phyloP scores from a whole-genome alignment of 1,140 invertebrate genomes.

The Drosophila suzukii region DNA sequence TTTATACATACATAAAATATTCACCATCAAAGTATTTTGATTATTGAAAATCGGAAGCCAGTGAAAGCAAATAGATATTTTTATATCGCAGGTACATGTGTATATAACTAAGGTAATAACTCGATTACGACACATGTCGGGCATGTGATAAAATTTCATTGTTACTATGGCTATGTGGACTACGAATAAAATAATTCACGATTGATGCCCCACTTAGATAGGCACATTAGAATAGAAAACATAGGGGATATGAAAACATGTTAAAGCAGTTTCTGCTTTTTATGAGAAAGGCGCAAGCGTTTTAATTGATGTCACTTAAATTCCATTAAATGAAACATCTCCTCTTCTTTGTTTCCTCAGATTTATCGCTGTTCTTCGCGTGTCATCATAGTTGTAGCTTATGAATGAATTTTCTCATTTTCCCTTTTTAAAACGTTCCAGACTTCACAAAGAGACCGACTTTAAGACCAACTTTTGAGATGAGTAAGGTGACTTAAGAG shows the following conservation, averaged over 20 bases:
- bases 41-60: conserved; percentile 12
- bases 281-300: conserved; percentile 42
- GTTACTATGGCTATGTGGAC: conserved; percentile 8
- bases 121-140: conserved; percentile 19
- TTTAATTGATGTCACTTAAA: conserved; percentile 76
- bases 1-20: conserved; percentile 3
- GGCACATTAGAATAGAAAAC: not conserved
- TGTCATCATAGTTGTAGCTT: conserved; percentile 22
- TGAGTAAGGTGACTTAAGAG: conserved; percentile 34
- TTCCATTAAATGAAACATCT: conserved; percentile 62
- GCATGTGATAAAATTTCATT: conserved; percentile 14
- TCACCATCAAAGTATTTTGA: not conserved
- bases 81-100: not conserved
- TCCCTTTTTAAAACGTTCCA: conserved; percentile 4
- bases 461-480: conserved; percentile 20
- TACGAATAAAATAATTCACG: conserved; percentile 3
- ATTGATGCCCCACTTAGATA: conserved; percentile 17
- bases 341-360: conserved; percentile 50
- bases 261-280: conserved; percentile 14
- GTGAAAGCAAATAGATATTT: conserved; percentile 18
- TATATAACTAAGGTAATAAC: not conserved
- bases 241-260: conserved; percentile 8
- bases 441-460: conserved; percentile 15
- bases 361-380: conserved; percentile 33
- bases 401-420: conserved; percentile 45